phyloP scores from a whole-genome alignment of 1,140 invertebrate species.

The Drosophila navojoa region DNA sequence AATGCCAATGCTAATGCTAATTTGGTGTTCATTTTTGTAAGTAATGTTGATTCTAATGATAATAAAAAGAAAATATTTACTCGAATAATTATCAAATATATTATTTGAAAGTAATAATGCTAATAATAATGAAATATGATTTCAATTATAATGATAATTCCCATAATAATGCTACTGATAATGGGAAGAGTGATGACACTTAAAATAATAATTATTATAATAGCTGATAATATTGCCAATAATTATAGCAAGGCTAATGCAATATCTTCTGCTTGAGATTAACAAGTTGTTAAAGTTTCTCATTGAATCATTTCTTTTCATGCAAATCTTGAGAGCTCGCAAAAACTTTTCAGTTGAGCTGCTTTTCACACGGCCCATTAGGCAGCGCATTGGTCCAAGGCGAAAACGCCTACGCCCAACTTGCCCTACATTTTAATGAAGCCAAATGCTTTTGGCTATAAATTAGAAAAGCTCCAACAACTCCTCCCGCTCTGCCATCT shows the following conservation, averaged over 20 bases:
- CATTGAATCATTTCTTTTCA: slow-evolving; percentile 37
- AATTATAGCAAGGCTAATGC: not conserved
- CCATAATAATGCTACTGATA: no score
- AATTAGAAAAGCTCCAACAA: slow-evolving; percentile 47
- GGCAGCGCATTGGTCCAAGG: slow-evolving; percentile 62
- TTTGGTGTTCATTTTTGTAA: no score
- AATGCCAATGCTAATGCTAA: not conserved
- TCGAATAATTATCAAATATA: no score
- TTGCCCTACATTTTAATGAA: slow-evolving; percentile 65
- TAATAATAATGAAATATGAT: no score
- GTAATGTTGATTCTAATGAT: no score
- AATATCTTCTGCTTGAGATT: no score
- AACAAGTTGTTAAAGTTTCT: slow-evolving; percentile 7
- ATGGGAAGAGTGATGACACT: not conserved
- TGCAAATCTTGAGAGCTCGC: slow-evolving; percentile 55
- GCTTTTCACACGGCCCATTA: slow-evolving; percentile 75
- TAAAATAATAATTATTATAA: not conserved
- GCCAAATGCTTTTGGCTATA: slow-evolving; percentile 70
- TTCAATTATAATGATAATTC: not conserved
- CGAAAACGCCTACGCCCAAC: slow-evolving; percentile 33
- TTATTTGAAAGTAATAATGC: no score
- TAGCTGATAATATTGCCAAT: not conserved
- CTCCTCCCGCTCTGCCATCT: not conserved
- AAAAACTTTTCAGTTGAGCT: slow-evolving; percentile 75
- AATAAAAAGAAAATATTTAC: no score